These are phyloP conservation scores for Pachydiplax longipennis DNA, from an alignment of 2,888 invertebrate genomes.

Conservation along the genomic window DNA sequence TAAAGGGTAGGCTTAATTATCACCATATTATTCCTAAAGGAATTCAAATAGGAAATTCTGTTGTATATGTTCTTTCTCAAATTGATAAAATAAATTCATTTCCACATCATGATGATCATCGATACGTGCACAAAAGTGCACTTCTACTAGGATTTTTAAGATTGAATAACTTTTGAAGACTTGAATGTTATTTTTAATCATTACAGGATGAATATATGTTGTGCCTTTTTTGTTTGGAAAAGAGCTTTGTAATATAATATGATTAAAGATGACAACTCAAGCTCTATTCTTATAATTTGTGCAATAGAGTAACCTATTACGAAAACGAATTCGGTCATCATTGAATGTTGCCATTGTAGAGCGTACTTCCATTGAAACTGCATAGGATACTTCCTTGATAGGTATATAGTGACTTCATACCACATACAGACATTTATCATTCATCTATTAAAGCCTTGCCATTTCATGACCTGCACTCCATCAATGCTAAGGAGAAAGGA, in stretches of 20 bases:
- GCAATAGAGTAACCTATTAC: not conserved
- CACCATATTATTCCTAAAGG: not conserved
- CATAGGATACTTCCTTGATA: too few relatives aligned
- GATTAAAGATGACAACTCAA: constrained; percentile 36
- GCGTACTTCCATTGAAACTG: too few relatives aligned
- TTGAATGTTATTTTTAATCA: constrained; percentile 35
- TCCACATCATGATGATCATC: not conserved
- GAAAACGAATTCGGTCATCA: not conserved
- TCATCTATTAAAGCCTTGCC: too few relatives aligned
- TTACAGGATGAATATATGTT: constrained; percentile 32
- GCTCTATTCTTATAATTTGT: constrained; percentile 37
- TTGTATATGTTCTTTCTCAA: not conserved
- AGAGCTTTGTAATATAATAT: constrained; percentile 29
- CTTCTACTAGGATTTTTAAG: not conserved
- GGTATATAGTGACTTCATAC: too few relatives aligned
- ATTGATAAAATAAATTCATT: not conserved
- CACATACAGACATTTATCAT: too few relatives aligned
- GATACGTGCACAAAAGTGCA: not conserved
- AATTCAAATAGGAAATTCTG: not conserved
- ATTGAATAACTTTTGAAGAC: constrained; percentile 20
- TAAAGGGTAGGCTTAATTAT: not conserved
- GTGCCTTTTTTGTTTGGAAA: constrained; percentile 34
- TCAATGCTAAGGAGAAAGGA: too few relatives aligned
- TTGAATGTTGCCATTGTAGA: too few relatives aligned
- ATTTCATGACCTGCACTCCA: too few relatives aligned